phyloP scores from a whole-genome alignment of 2,888 invertebrate genomes.

The Melanostoma mellinum region DNA sequence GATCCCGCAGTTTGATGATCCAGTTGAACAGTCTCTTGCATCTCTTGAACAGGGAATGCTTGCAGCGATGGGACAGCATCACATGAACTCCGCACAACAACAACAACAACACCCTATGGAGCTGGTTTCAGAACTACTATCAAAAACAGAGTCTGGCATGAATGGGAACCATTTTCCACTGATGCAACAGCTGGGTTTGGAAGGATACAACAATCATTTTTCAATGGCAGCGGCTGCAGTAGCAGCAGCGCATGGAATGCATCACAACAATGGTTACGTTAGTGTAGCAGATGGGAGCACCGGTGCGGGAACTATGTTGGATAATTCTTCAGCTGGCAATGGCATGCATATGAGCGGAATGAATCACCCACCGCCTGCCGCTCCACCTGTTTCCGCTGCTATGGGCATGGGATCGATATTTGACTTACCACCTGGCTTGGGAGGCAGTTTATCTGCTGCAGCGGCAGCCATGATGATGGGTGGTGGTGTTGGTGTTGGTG shows the following conservation, averaged over 20 bases:
- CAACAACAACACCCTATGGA: constrained; percentile 83
- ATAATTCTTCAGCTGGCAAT: constrained; percentile 75
- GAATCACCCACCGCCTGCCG: constrained; percentile 48
- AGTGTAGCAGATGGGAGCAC: constrained; percentile 77
- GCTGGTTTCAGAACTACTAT: constrained; percentile 80
- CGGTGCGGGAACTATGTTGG: constrained; percentile 64
- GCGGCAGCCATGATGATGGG: constrained; percentile 77
- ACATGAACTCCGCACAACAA: constrained; percentile 82
- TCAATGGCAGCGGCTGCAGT: constrained; percentile 76
- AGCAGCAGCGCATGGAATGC: constrained; percentile 67
- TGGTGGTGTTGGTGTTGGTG: constrained; percentile 73
- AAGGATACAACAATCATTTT: constrained; percentile 76
- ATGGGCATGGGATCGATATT: constrained; percentile 77
- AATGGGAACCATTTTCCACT: constrained; percentile 80
- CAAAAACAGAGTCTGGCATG: constrained; percentile 79
- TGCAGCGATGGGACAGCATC: constrained; percentile 79
- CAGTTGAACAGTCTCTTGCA: constrained; percentile 88
- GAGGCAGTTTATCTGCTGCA: constrained; percentile 73
- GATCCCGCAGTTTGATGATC: constrained; percentile 85
- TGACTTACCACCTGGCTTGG: constrained; percentile 77
- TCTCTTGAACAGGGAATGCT: constrained; percentile 86
- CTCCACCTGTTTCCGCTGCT: constrained; percentile 75
- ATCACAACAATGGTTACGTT: constrained; percentile 79
- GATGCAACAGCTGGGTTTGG: constrained; percentile 78
- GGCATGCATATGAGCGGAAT: constrained; percentile 77